Base-by-base conservation (phyloP, 2,888 invertebrate genomes). In the Dasypogon diadema region DNA sequence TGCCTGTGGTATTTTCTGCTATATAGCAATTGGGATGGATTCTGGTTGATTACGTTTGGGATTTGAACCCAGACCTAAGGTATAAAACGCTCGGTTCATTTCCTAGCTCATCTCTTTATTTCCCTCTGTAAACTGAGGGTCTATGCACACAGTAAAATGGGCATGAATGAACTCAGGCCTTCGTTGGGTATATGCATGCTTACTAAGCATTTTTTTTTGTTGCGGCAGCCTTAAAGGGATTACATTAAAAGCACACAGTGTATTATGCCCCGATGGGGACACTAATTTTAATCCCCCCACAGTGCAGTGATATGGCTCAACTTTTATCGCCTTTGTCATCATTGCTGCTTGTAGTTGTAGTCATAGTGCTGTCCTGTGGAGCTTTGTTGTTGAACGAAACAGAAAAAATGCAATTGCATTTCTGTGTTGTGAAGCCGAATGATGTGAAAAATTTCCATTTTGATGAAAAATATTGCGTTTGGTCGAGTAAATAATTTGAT, bases 341-440 rank as follows among this genome's bases (percentile, higher is more conserved):
- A 30, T 8, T n/a, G n/a, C n/a, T n/a, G n/a, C n/a, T n/a, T n/a
- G 34, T 1, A 30, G 34, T 30, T 30, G 1, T 30, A 30, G 5
- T 5, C 1, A 6, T 30, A 12, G 51, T 51, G 6, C 18, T 51
- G 16, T 51, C 16, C n/a, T 1, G 18, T 16, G 0, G 8, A 24
- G 34, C 65, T 46, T 46, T 65, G 48, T 42, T 65, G 46, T 46
- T 46, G 46, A 65, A 10, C 46, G 65, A 65, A 65, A 48, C 22
- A 46, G 65, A 65, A 46, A 65, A 65, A 65, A 65, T 37, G 65
- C 46, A 65, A 46, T 65, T 65, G 65, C 65, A 65, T 65, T 46
- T 24, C 18, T 21, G 12, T 10, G 46, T 14, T n/a, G 30, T 63
- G 30, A 60, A 30, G 18, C 18, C 37, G 63, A 18, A 42, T 63